Percentiles rank a stretch among this genome's conserved stretches.
Evolutionary conservation across 2,888 invertebrate genomes (phyloP).

Genomic region (Machimus rusticus): DNA sequence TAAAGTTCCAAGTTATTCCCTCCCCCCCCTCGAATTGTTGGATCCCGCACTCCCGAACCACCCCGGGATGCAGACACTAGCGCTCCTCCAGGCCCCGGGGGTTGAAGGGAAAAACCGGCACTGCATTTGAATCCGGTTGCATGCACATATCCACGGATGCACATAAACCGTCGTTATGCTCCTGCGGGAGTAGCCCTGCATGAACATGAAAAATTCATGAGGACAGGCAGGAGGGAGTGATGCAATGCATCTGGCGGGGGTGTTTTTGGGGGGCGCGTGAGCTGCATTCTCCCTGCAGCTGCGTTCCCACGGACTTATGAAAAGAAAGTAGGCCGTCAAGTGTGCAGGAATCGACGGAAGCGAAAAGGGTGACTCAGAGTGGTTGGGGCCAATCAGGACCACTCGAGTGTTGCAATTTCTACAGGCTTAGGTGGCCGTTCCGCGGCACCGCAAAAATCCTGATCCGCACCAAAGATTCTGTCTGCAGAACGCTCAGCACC

Average conservation of each 20-base stretch:
- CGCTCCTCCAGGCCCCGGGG: not conserved
- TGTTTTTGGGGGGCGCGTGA: not conserved
- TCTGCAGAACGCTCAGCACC: not conserved
- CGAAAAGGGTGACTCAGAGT: not conserved
- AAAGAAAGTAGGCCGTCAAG: not conserved
- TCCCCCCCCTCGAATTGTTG: not conserved
- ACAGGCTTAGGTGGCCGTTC: not conserved
- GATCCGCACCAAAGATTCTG: not conserved
- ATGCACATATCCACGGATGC: conserved; percentile 3
- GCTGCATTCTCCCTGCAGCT: not conserved
- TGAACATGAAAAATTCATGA: conserved; percentile 40
- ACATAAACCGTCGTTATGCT: conserved; percentile 31
- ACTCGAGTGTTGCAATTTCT: not conserved
- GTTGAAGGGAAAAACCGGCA: not conserved
- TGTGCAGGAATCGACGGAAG: not conserved
- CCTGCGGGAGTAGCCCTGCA: not conserved
- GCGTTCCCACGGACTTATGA: not conserved
- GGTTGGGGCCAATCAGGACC: not conserved
- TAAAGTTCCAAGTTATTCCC: conserved; percentile 14
- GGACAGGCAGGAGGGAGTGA: not conserved
- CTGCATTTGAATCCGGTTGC: conserved; percentile 8
- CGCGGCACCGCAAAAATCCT: not conserved
- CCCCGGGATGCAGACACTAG: not conserved
- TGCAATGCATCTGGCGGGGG: not conserved
- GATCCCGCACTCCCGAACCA: not conserved